Evolutionary conservation across 64 coral and sea anemone genomes (phyloP), one percentile per base, ranked within the genome.

Genomic region (Hydrozoanthus tunicans): DNA sequence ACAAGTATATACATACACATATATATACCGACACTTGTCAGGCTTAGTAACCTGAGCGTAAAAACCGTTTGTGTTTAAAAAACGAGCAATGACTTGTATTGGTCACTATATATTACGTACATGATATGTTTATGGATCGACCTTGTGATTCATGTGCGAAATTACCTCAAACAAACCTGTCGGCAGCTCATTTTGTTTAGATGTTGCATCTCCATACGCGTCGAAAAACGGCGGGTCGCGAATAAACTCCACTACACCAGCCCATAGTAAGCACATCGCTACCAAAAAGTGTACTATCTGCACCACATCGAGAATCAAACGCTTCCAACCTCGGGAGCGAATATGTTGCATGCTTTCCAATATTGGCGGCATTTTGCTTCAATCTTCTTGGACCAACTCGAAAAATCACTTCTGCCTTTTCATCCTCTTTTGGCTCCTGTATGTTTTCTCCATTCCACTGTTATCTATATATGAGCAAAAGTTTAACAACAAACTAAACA

Each of bases 181-280:
- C 10, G 95, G 95, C 0, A 96, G 89, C 32, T 90, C 79, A 26
- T 94, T 96, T 27, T 70, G 62, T 7, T 82, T 86, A 1, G 89
- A 67, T 0, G 84, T 74, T 2, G 95, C 95, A 9, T 96, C 95
- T 43, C 95, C 95, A 62, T 96, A 96, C 0, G 95, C 95, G 82
- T 96, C 95, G 23, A 96, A 96, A 15, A 94, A 83, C 1, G 95
- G 95, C 52, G 95, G 95, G 74, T 96, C 86, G 8, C 89, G 89
- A 58, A 96, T 94, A 26, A 96, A 96, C 69, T 96, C 95, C 58
- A 96, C 95, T 6, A 96, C 24, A 5, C 95, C 95, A 17, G 95
- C 95, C 92, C 95, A 96, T 7, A 96, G 26, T 60, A 83, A 93
- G 12, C 67, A 53, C 81, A 96, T 93, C 10, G 81, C 95, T 4